These are phyloP conservation scores for Cyprinella venusta DNA, from an alignment of 2,797 vertebrate genomes.

Conservation along the genomic window DNA sequence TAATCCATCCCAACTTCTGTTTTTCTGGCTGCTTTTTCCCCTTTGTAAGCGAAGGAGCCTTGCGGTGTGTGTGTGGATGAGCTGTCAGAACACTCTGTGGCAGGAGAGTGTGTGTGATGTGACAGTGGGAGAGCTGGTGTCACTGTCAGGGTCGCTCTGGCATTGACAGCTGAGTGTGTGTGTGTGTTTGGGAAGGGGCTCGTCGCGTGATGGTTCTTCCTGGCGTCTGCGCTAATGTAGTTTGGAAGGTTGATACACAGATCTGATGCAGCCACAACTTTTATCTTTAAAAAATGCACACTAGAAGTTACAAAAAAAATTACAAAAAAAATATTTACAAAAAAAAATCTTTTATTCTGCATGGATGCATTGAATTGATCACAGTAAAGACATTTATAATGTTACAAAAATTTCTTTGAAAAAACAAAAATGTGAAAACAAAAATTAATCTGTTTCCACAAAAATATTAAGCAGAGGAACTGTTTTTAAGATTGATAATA, in stretches of 20 bases:
- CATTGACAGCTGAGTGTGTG: conserved; percentile 20
- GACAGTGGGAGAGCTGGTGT: conserved; percentile 32
- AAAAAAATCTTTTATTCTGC: background rate
- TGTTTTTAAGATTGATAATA: background rate
- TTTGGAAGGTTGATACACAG: conserved; percentile 27
- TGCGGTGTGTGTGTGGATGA: conserved; percentile 6
- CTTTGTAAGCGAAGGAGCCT: background rate
- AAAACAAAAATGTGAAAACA: too few relatives aligned
- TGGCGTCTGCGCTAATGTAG: conserved; percentile 6
- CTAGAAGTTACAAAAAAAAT: background rate
- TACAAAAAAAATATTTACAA: too few relatives aligned
- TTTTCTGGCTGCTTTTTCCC: background rate
- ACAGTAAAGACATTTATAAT: background rate
- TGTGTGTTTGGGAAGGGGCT: background rate
- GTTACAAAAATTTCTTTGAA: background rate
- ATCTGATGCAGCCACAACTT: background rate
- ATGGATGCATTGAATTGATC: background rate
- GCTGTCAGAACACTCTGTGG: conserved; percentile 3
- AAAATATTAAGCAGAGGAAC: background rate
- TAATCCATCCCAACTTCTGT: conserved; percentile 16
- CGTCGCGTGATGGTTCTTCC: background rate
- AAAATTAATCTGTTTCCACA: background rate
- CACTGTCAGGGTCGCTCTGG: conserved; percentile 14
- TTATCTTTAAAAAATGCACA: background rate
- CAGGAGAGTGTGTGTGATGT: conserved; percentile 33